Conservation (phyloP, 2,888 invertebrate species). For the Heliconius ethilla region DNA sequence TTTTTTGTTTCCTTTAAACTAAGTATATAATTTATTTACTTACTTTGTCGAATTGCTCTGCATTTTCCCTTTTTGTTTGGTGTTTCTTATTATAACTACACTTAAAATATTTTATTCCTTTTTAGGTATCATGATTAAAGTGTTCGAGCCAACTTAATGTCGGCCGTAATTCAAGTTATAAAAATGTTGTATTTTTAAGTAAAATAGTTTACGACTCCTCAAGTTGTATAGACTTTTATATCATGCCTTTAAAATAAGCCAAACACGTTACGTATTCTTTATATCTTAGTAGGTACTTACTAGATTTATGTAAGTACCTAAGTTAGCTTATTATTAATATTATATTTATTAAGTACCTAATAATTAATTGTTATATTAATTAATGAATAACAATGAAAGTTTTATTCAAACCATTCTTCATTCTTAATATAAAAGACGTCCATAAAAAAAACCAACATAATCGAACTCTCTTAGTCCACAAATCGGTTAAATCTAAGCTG, state of each 20-base stretch:
- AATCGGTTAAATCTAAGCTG: background rate
- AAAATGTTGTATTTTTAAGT: background rate
- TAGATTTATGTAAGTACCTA: background rate
- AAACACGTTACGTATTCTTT: no score
- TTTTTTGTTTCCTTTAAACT: background rate
- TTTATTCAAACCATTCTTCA: no score
- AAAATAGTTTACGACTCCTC: background rate
- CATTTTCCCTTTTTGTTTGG: background rate
- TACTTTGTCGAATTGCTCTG: background rate
- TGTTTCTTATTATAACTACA: conserved; percentile 4
- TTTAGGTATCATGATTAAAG: background rate
- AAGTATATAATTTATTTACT: background rate
- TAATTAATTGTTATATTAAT: no score
- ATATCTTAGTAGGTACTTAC: background rate
- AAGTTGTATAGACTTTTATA: conserved; percentile 1
- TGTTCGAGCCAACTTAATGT: background rate
- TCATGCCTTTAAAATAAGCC: background rate
- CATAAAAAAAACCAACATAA: background rate
- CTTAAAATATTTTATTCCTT: conserved; percentile 2
- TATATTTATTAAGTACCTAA: no score
- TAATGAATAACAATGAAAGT: no score
- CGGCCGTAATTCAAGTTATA: conserved; percentile 2
- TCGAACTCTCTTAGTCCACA: background rate
- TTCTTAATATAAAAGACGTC: background rate
- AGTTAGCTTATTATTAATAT: no score